Evolutionary conservation across 2,888 invertebrate species (phyloP), one percentile per base, ranked within the genome.

Genomic region (Caenorhabditis imperialis): DNA sequence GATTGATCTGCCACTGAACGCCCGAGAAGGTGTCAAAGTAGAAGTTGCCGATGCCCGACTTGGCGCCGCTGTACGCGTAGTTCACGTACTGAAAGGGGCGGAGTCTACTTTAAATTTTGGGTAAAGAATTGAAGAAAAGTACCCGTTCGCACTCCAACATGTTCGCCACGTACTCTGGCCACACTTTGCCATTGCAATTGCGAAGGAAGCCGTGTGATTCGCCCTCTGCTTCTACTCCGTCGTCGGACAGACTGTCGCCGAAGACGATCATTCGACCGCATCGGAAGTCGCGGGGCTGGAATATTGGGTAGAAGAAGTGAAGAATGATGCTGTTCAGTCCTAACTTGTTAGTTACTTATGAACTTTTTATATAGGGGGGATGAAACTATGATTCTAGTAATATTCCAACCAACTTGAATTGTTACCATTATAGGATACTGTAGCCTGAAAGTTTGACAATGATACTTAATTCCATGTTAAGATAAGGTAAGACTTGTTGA

Each of bases 11-110:
- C 81, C 81, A 81, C 45, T 65, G 58, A 14, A 81, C 42, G 7
- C 85, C 85, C 6, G 82, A 82, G 77, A 84, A 85, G n/a, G 77
- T 72, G 27, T 75, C 77, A 42, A 85, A 85, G 51, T 85, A 85
- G 47, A 83, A 84, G 67, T 85, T 85, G 20, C 79, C 81, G 18
- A 42, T 23, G 2, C 82, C 83, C 5, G 81, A 81, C 27, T 78
- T 79, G 2, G 85, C 85, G 4, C 83, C 83, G 23, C 77, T 77
- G 60, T 83, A 85, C 2, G 85, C 85, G 40, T 77, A 81, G 75
- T 85, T 85, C 7, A 75, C 45, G 61, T 83, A 84, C 84, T 84
- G 44, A 42, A 82, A 37, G 22, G 22, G 3, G n/a, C n/a, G n/a
- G n/a, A n/a, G n/a, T n/a, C n/a, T n/a, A n/a, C n/a, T n/a, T n/a